Conservation (phyloP, 37 sponge, comb jelly and placozoan genomes). For the Spongilla lacustris region DNA sequence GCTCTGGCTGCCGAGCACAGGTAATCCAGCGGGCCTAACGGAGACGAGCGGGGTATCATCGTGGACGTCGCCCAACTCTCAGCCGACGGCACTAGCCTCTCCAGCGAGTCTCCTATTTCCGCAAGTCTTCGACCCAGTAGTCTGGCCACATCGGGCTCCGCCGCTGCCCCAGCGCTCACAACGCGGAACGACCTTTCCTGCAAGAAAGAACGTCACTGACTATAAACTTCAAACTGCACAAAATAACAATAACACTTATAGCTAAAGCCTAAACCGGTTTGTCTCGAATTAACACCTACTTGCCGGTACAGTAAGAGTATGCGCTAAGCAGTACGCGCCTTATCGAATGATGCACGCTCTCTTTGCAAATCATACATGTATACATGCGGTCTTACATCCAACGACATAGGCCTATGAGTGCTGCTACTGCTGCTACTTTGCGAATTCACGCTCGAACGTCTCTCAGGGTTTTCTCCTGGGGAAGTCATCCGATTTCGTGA, state of each 20-base stretch:
- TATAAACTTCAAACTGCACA: not conserved
- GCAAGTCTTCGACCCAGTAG: not conserved
- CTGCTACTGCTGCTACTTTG: no score
- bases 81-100: not conserved
- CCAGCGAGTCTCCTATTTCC: not conserved
- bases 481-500: no score
- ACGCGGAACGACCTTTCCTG: not conserved
- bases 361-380: no score
- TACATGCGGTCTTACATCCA: no score
- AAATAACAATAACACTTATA: not conserved
- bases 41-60: not conserved
- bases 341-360: no score
- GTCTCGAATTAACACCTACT: not conserved
- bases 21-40: not conserved
- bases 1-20: not conserved
- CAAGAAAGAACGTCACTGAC: not conserved
- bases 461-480: no score
- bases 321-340: no score
- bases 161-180: not conserved
- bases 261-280: not conserved
- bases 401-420: no score
- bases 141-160: not conserved
- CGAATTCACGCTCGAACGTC: no score
- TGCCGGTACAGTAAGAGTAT: no score
- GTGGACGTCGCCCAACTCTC: not conserved